phyloP scores from a whole-genome alignment of 2,797 vertebrate species.

The Lagodon rhomboides region DNA sequence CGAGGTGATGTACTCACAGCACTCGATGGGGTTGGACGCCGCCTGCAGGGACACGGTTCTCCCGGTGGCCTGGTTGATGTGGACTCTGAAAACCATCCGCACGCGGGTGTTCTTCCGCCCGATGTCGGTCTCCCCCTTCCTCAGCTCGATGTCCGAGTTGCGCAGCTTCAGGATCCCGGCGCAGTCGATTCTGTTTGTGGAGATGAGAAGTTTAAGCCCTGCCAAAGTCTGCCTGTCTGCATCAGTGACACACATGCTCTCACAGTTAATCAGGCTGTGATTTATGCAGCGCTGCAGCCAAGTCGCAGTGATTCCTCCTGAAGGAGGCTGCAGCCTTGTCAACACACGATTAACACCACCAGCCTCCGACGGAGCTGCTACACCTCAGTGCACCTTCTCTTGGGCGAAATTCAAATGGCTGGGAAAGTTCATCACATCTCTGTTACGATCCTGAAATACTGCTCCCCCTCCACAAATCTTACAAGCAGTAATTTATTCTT shows the following conservation, averaged over 20 bases:
- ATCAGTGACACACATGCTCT: not conserved
- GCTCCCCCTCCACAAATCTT: conserved; percentile 15
- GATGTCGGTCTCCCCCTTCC: conserved; percentile 98
- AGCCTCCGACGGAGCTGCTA: conserved; percentile 16
- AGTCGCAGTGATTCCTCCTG: conserved; percentile 20
- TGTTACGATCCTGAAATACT: conserved; percentile 34
- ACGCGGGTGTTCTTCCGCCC: conserved; percentile 97
- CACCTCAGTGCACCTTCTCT: conserved; percentile 15
- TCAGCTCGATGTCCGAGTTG: conserved; percentile 97
- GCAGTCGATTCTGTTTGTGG: conserved; percentile 91
- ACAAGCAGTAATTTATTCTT: conserved; percentile 24
- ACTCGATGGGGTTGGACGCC: conserved; percentile 96
- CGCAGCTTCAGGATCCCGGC: conserved; percentile 97
- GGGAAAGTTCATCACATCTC: conserved; percentile 36
- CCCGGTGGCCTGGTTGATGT: conserved; percentile 92
- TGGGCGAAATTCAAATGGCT: conserved; percentile 28
- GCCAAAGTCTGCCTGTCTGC: conserved; percentile 11
- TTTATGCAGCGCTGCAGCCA: conserved; percentile 7
- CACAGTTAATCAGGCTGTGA: conserved; percentile 32
- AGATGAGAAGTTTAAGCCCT: not conserved
- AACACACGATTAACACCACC: conserved; percentile 55
- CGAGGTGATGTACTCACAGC: conserved; percentile 89
- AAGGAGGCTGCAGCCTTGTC: conserved; percentile 39
- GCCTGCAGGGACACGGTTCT: conserved; percentile 93
- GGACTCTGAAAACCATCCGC: conserved; percentile 95